Percentiles rank a stretch among this genome's conserved stretches.
phyloP scores from a whole-genome alignment of 2,888 invertebrate species.

The Dynastes tityus region DNA sequence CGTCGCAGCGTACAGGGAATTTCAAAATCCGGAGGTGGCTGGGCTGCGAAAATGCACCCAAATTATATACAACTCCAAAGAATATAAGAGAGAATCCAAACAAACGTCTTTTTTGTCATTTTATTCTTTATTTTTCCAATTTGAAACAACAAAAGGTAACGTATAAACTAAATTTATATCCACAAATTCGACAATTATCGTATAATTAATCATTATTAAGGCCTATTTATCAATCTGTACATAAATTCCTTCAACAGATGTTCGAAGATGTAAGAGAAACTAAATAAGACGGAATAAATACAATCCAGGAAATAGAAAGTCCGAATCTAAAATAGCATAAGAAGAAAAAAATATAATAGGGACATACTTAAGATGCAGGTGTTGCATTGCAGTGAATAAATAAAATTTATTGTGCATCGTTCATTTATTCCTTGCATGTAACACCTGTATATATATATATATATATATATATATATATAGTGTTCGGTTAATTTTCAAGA shows the following conservation, averaged over 20 bases:
- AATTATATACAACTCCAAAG: too few relatives aligned
- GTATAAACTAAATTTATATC: constrained; percentile 58
- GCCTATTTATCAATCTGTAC: constrained; percentile 59
- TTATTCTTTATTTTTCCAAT: constrained; percentile 62
- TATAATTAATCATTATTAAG: constrained; percentile 57
- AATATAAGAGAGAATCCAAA: constrained; percentile 20
- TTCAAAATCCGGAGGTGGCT: too few relatives aligned
- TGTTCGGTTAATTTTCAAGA: not conserved
- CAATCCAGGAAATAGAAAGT: not conserved
- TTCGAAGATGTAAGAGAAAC: not conserved
- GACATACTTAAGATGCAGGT: too few relatives aligned
- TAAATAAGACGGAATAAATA: not conserved
- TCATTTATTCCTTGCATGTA: not conserved
- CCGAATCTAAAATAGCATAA: too few relatives aligned
- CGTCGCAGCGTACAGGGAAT: too few relatives aligned
- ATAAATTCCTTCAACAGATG: constrained; percentile 41
- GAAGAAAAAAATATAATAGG: too few relatives aligned
- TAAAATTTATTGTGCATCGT: constrained; percentile 5
- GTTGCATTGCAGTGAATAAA: not conserved
- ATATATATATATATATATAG: not conserved
- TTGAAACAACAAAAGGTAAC: constrained; percentile 63
- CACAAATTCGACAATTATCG: constrained; percentile 59
- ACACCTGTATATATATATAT: too few relatives aligned
- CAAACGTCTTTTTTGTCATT: constrained; percentile 44
- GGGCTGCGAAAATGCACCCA: too few relatives aligned